These are phyloP conservation scores for Hartigia nigra DNA, from an alignment of 2,888 invertebrate genomes.

Conservation along the genomic window DNA sequence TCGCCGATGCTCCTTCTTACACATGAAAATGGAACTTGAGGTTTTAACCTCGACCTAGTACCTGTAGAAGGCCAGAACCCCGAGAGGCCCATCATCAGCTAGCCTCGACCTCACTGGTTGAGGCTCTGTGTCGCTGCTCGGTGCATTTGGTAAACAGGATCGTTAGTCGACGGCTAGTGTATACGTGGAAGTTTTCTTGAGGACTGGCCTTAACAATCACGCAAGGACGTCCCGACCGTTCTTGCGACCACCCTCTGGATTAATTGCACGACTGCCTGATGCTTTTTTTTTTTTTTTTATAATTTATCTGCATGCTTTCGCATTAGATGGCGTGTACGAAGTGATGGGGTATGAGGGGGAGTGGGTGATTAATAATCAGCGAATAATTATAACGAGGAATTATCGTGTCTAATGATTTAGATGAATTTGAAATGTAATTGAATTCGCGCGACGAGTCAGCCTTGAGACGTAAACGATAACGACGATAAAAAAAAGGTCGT, in stretches of 20 bases:
- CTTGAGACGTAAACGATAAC: constrained; percentile 45
- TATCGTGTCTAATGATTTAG: neutral
- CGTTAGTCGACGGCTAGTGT: neutral
- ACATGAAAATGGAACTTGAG: neutral
- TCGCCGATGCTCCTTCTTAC: neutral
- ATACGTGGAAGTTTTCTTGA: neutral
- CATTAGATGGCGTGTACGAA: no score
- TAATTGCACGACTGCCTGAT: neutral
- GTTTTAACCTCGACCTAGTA: constrained; percentile 52
- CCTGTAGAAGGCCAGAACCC: constrained; percentile 50
- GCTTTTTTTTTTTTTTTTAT: neutral
- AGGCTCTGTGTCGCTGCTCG: neutral
- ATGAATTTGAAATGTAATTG: neutral
- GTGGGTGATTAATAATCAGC: neutral
- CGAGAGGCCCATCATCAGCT: constrained; percentile 33
- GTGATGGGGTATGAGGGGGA: neutral
- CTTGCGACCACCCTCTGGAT: neutral
- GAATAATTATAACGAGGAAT: neutral
- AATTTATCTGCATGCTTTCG: neutral
- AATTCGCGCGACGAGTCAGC: constrained; percentile 39
- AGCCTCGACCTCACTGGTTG: constrained; percentile 31
- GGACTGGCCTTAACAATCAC: neutral
- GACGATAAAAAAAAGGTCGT: constrained; percentile 51
- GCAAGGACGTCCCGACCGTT: neutral
- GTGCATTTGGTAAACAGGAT: constrained; percentile 1